These are phyloP conservation scores for Drosophila paulistorum DNA, from an alignment of 1,140 invertebrate species.

Conservation along the genomic window DNA sequence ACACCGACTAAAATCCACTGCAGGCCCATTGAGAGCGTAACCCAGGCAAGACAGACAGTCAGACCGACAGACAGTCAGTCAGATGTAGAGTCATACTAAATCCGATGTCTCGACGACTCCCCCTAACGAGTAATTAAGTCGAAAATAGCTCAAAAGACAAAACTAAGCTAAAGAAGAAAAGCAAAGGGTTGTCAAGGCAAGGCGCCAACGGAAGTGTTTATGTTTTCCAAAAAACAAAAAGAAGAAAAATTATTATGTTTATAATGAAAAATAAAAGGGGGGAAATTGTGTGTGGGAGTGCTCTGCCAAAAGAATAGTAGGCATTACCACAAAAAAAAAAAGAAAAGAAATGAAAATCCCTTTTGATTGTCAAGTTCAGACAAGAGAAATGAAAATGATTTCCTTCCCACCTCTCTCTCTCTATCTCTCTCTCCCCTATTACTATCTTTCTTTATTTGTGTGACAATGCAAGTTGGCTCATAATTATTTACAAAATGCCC, in stretches of 20 bases:
- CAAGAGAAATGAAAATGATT: conserved; percentile 60
- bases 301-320: not conserved
- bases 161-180: conserved; percentile 21
- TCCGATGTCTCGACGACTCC: not conserved
- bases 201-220: conserved; percentile 69
- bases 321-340: conserved; percentile 12
- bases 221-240: conserved; percentile 41
- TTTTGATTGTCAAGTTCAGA: conserved; percentile 76
- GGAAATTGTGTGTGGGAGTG: conserved; percentile 36
- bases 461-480: conserved; percentile 61
- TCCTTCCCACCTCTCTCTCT: not conserved
- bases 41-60: conserved; percentile 41
- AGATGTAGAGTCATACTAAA: not conserved
- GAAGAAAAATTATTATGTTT: conserved; percentile 50
- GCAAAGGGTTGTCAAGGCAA: conserved; percentile 22
- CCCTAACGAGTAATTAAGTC: conserved; percentile 64
- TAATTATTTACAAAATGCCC: conserved; percentile 66
- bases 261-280: conserved; percentile 31
- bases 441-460: conserved; percentile 37
- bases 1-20: conserved; percentile 54
- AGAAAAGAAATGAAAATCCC: conserved; percentile 67
- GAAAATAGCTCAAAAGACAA: conserved; percentile 61
- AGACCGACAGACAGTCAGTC: conserved; percentile 13
- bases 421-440: conserved; percentile 1
- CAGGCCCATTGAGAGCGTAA: conserved; percentile 38